A percentile compares a stretch with the other conserved stretches of the same genome.
Conservation (phyloP, 2,888 invertebrate genomes). For the Chloroclysta siterata region DNA sequence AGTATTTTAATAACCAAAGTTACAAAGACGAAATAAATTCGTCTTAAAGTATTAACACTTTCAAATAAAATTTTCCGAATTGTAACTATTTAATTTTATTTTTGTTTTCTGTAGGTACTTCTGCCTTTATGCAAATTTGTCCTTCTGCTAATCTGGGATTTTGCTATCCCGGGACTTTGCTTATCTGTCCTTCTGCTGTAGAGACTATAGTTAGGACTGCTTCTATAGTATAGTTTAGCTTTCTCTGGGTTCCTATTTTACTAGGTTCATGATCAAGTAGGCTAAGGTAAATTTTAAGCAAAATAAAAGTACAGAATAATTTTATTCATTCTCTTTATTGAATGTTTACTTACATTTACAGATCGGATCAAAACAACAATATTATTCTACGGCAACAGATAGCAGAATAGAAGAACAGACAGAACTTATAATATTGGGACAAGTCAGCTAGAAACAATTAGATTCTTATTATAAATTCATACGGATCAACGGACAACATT, state of each 20-base stretch:
- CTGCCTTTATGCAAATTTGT: no score
- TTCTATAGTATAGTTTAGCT: no score
- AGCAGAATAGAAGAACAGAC: conserved; percentile 26
- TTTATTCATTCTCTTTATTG: conserved; percentile 43
- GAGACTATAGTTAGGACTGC: no score
- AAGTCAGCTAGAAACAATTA: conserved; percentile 35
- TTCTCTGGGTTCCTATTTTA: background rate
- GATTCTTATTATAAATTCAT: conserved; percentile 18
- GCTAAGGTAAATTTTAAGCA: background rate
- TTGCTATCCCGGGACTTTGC: no score
- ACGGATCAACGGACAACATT: conserved; percentile 28
- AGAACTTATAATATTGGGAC: conserved; percentile 28
- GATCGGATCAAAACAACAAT: conserved; percentile 43
- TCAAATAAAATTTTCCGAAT: no score
- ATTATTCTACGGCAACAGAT: conserved; percentile 33
- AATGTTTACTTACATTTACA: conserved; percentile 46
- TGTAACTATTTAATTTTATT: no score
- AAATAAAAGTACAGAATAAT: conserved; percentile 34
- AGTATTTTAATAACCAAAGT: no score
- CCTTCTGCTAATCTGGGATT: no score
- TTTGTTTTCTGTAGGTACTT: no score
- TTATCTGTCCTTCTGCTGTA: no score
- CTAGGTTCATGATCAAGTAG: background rate
- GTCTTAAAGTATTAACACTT: no score
- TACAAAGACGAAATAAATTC: no score